Evolutionary conservation across 2,113 vertebrate species (phyloP), one percentile per base, ranked within the genome.

Genomic region (Steatornis caripensis): DNA sequence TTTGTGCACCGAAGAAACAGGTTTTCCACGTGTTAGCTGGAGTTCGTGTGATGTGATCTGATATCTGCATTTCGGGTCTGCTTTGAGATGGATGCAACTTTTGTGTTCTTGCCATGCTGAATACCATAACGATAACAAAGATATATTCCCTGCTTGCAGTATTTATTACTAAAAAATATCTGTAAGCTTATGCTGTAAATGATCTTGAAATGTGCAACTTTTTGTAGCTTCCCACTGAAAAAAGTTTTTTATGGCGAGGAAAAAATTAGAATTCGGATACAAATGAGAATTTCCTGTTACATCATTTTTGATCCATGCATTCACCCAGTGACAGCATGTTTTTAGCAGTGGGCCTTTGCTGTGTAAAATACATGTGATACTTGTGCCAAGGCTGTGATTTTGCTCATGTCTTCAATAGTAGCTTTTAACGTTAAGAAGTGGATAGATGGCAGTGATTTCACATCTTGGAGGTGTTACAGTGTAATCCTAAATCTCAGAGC

Each of bases 331-430:
- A 15, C 48, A 43, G 23, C 0, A 0, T 53, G 13, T 19, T 68
- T 87, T 57, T 58, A 46, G 49, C 32, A 21, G 39, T 58, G 39
- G 21, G 14, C 15, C 37, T 84, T 81, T 66, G 30, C 26, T 61
- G 26, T 15, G 12, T 24, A 17, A 57, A 34, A 62, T 61, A 36
- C 11, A 11, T 6, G 20, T 16, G 57, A 29, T n/a, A 23, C 46
- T 84, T 57, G 12, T 0, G 0, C 29, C n/a, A 36, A 58, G 24
- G 17, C 22, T 58, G 26, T 68, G 43, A 22, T 68, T 89, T 72
- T 29, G 7, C 15, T 76, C 1, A 0, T 24, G 13, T 51, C 39
- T 76, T 68, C 48, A 37, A 3, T 11, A 21, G 34, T 23, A 30
- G 21, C 16, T 89, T 91, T 64, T 72, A 15, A 70, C 39, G 32